Evolutionary conservation across 2,888 invertebrate genomes (phyloP).

Genomic region (Andrena bucephala): DNA sequence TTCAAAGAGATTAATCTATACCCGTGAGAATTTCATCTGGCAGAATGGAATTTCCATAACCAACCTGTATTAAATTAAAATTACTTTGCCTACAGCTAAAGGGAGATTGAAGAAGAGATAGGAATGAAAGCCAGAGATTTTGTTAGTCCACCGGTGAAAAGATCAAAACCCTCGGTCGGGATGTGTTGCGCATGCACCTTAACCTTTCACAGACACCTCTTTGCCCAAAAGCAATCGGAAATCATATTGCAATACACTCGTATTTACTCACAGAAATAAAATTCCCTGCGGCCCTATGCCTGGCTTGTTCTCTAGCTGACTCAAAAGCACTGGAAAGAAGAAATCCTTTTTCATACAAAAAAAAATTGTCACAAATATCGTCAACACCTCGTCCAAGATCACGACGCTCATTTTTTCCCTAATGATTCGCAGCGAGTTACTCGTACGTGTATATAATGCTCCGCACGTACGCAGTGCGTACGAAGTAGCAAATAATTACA

Average conservation of each 20-base stretch:
- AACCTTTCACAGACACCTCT: constrained; percentile 40
- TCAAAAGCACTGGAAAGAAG: constrained; percentile 80
- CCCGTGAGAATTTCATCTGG: background rate
- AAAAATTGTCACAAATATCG: background rate
- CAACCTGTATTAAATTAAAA: background rate
- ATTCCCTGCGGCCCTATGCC: constrained; percentile 75
- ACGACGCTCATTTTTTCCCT: constrained; percentile 4
- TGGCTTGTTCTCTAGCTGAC: constrained; percentile 74
- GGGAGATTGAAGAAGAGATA: background rate
- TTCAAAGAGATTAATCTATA: background rate
- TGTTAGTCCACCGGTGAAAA: constrained; percentile 42
- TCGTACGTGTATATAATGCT: background rate
- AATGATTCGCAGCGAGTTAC: background rate
- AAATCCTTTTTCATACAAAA: constrained; percentile 56
- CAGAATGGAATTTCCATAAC: background rate
- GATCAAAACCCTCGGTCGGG: background rate
- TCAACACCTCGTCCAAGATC: constrained; percentile 1
- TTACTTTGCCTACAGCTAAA: background rate
- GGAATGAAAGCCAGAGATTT: constrained; percentile 14
- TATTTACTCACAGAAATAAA: constrained; percentile 82
- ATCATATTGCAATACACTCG: constrained; percentile 13
- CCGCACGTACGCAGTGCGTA: background rate
- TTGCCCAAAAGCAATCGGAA: constrained; percentile 29
- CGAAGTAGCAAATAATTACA: background rate
- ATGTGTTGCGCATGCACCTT: constrained; percentile 70